Conservation (phyloP, 2,888 invertebrate species). For the Clusia tigrina region DNA sequence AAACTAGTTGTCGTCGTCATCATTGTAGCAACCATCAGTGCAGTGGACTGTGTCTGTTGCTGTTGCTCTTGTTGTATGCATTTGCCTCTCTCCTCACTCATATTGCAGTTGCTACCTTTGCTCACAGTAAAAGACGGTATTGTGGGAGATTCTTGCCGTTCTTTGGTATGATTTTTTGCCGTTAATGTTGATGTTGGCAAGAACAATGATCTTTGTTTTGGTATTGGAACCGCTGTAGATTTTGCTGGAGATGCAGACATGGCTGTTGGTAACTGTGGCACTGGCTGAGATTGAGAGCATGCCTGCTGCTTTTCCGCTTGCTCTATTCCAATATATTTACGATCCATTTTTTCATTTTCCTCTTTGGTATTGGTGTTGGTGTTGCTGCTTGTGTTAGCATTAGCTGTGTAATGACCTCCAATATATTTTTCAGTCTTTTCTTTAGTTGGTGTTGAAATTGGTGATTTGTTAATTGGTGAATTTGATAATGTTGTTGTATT, state of each 20-base stretch:
- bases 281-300: conserved; percentile 32
- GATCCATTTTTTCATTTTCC: conserved; percentile 17
- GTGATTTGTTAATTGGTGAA: too few species aligned
- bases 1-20: conserved; percentile 41
- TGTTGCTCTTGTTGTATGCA: conserved; percentile 17
- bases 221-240: conserved; percentile 35
- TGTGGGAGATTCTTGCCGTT: conserved; percentile 37
- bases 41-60: not conserved
- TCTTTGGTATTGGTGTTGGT: conserved; percentile 12
- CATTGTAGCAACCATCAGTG: conserved; percentile 36
- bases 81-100: conserved; percentile 4
- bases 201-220: conserved; percentile 44
- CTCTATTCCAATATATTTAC: conserved; percentile 16
- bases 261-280: conserved; percentile 36
- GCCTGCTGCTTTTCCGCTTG: conserved; percentile 12
- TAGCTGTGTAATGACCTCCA: conserved; percentile 61
- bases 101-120: conserved; percentile 24
- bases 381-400: conserved; percentile 28
- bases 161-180: conserved; percentile 47
- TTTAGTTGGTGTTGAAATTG: conserved; percentile 37
- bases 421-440: conserved; percentile 58
- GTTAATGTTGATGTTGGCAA: conserved; percentile 32
- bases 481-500: conserved; percentile 27
- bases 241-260: conserved; percentile 13
- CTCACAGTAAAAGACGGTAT: conserved; percentile 22